Base-by-base conservation (phyloP, 2,113 vertebrate species). In the Periophthalmus modestus region DNA sequence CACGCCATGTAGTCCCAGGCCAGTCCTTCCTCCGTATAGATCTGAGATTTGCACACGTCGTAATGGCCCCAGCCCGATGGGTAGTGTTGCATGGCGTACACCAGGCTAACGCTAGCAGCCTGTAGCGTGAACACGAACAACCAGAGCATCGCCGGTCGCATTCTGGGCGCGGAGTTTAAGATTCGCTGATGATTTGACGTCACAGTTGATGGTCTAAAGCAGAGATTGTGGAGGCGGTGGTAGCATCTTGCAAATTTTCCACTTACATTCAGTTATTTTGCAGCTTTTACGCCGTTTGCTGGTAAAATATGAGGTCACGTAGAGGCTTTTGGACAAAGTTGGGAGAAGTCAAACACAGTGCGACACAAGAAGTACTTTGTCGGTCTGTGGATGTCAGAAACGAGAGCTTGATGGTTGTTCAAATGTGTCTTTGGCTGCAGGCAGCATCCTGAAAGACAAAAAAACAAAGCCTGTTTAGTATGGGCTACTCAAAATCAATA, bases 1-100 rank as follows among this genome's bases (percentile, higher is more conserved):
- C 98, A 99, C 86, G 98, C 97, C 95, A 97, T 98, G 93, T 99
- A 99, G 95, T 99, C 97, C 98, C 98, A 99, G 16, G 96, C 92
- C 88, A 97, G 95, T 75, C 96, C 98, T 88, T 99, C 97, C 84
- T 99, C 98, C 0, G 96, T 97, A 85, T 98, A 98, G 89, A 98
- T 96, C 87, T 96, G 96, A 72, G 95, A 98, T 88, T 99, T 99
- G 89, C 98, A 99, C 76, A 98, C 94, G 0, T 99, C 97, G 72
- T 99, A 99, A 91, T 99, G 98, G 88, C 97, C 96, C 97, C 97
- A 98, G 47, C 95, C 95, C 0, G 97, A 94, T 21, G 95, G 95
- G 92, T 97, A 99, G 88, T 97, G 96, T 88, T 98, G 96, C 92
- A 96, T 95, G 91, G 96, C 84, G 0, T 94, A 94, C 58, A 95